A percentile compares a stretch with the other conserved stretches of the same genome.
Evolutionary conservation across 2,888 invertebrate genomes (phyloP).

Genomic region (Eupithecia dodoneata): DNA sequence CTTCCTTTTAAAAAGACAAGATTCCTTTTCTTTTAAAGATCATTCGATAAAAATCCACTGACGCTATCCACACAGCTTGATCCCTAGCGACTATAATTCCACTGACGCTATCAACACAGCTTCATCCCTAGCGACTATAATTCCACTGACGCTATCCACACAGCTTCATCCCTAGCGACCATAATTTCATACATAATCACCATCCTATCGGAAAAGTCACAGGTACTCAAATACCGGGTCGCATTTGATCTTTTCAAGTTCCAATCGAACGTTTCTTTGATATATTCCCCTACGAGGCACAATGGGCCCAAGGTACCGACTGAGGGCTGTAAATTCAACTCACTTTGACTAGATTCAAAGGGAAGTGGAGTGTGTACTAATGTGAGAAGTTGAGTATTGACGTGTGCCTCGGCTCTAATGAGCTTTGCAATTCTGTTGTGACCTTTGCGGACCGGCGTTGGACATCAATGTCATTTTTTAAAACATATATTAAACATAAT

Average conservation of each 20-base stretch:
- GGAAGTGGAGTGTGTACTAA: constrained; percentile 50
- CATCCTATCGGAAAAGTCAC: constrained; percentile 61
- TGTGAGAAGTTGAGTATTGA: constrained; percentile 52
- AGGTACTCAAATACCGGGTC: constrained; percentile 61
- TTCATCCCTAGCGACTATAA: constrained; percentile 11
- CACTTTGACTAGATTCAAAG: constrained; percentile 64
- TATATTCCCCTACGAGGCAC: constrained; percentile 68
- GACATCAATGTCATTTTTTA: neutral
- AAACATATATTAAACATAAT: neutral
- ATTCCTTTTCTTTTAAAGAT: neutral
- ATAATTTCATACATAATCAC: constrained; percentile 38
- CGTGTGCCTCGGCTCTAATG: constrained; percentile 46
- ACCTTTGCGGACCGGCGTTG: constrained; percentile 8
- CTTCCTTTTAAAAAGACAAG: neutral
- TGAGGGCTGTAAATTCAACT: constrained; percentile 65
- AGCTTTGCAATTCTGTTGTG: constrained; percentile 21
- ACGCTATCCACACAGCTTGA: neutral
- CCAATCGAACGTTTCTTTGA: constrained; percentile 77
- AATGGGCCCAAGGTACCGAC: constrained; percentile 57
- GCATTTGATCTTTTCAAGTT: constrained; percentile 81
- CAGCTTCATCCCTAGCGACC: neutral
- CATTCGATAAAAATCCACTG: neutral
- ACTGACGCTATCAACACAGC: neutral
- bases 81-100: constrained; percentile 23
- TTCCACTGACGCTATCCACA: neutral